Percentiles rank a stretch among this genome's conserved stretches.
phyloP scores from a whole-genome alignment of 1,140 invertebrate genomes.

The Leptinotarsa texana region DNA sequence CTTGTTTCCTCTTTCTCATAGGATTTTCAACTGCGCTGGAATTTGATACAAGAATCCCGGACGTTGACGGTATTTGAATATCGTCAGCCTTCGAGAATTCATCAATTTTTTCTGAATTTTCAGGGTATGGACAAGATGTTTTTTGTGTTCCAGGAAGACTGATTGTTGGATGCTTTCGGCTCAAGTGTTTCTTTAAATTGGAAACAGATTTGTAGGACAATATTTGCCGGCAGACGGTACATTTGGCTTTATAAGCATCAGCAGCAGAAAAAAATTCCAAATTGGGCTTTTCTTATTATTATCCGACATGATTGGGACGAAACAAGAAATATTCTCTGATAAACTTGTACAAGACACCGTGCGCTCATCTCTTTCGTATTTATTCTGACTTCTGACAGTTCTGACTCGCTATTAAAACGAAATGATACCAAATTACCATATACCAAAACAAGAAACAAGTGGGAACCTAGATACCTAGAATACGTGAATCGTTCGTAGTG shows the following conservation, averaged over 20 bases:
- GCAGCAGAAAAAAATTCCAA: neutral
- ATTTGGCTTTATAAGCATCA: neutral
- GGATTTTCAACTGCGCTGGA: neutral
- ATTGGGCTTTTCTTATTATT: neutral
- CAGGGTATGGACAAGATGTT: neutral
- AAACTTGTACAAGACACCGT: no score
- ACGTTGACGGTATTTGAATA: neutral
- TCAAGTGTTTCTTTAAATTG: constrained; percentile 25
- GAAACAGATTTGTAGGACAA: neutral
- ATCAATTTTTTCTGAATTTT: neutral
- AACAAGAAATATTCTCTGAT: no score
- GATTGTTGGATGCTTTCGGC: constrained; percentile 16
- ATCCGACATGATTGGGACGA: neutral
- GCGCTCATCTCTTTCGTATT: no score
- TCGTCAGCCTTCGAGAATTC: neutral
- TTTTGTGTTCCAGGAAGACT: neutral
- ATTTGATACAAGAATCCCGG: neutral
- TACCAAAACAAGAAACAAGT: no score
- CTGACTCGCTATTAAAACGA: no score
- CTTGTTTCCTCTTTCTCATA: neutral
- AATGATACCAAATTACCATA: no score
- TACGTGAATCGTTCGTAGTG: no score
- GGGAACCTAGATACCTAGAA: no score
- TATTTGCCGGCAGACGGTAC: neutral
- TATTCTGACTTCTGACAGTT: no score